Evolutionary conservation across 2,888 invertebrate species (phyloP), one percentile per base, ranked within the genome.

Genomic region (Leptopilina drosophilae): DNA sequence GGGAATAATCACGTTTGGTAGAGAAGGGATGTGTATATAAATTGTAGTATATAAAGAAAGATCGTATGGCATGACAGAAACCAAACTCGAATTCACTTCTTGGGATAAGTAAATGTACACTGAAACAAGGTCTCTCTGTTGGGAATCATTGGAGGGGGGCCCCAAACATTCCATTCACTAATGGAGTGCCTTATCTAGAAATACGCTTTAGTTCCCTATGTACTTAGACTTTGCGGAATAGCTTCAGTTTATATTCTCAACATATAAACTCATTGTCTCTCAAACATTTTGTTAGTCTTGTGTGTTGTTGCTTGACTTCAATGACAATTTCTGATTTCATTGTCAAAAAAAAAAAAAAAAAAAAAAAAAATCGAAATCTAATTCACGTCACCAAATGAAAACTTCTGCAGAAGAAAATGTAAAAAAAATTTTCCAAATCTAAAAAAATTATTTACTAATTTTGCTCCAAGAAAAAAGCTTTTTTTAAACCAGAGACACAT

Each of bases 61-160:
- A 62, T 49, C n/a, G 46, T 9, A 80, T 64, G 69, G 64, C 65
- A 78, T 64, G 20, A 64, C 64, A 15, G 82, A 80, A 85, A 84
- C 83, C 83, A 80, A 84, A 84, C 82, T 80, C 15, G 81, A 64
- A 49, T 73, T 80, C 80, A 79, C 82, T 80, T 83, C 79, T 79
- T 76, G 79, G 53, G 42, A 42, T 81, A 75, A 82, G 83, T 85
- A 87, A 87, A 49, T 87, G 85, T 76, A 84, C 85, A 78, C 79
- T 76, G 84, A 87, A 81, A 83, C 49, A 12, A 79, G 84, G 85
- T 86, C 84, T 42, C 42, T 42, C 42, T 84, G 82, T 77, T 78
- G 83, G 87, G 86, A 85, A 84, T 49, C 79, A 42, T 59, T 42
- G 42, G 5, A 42, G 62, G 64, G 46, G 42, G 33, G 33, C 26